Base-by-base conservation (phyloP, 2,113 vertebrate species). In the Macrotus californicus region DNA sequence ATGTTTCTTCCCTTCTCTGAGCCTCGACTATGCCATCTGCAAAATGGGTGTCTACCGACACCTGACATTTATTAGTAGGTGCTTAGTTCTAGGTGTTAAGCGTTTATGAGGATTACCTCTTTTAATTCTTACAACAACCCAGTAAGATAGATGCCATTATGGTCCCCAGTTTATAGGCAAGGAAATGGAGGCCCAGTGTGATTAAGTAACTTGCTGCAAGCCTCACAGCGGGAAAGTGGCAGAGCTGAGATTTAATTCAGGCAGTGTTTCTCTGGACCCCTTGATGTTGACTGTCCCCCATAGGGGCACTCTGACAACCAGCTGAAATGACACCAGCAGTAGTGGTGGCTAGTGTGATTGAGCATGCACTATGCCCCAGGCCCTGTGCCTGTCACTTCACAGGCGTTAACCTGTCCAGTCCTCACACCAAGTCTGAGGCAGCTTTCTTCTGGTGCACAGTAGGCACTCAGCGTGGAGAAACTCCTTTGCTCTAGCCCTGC, bases 331-430 rank as follows among this genome's bases (percentile, higher is more conserved):
- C 52, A 48, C 26, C 56, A 46, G 11, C 21, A 6, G 5, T 24
- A 59, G 29, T 15, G 31, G 6, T 2, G 3, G 67, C 54, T 5
- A 18, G 76, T 22, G 48, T 13, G 29, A 5, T 0, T 24, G 22
- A 31, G 80, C 16, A 0, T 11, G 77, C 6, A 31, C 61, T 16
- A 1, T 14, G 39, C 13, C 12, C 34, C 24, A 6, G 43, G 43
- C 14, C 18, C 34, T 12, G 1, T 22, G 22, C 22, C 3, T 0
- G 5, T 26, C 43, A 69, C 3, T 16, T 84, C 26, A 34, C 3
- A 11, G 9, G 6, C n/a, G n/a, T 72, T 34, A 21, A 26, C 43
- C 41, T 12, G 1, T 34, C 14, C 21, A 12, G 7, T 13, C 48
- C 15, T 75, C 41, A 34, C 19, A 11, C 29, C 31, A 2, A 29